Conservation (phyloP, 2,888 invertebrate species). For the Cataglyphis livida region DNA sequence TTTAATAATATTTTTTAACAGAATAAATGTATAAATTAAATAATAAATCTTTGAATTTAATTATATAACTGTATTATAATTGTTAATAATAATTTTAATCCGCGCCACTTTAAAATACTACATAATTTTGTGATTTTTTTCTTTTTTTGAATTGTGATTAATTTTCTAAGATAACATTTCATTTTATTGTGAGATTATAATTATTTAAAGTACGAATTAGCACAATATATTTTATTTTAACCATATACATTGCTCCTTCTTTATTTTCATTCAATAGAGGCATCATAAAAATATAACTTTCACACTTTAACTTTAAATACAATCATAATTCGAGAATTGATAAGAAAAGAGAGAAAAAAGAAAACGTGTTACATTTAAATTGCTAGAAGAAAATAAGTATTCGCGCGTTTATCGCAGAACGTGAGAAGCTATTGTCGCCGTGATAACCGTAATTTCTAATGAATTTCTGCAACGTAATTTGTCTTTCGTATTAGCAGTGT, state of each 20-base stretch:
- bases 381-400: conserved; percentile 32
- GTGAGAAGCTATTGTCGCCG: conserved; percentile 14
- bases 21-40: background rate
- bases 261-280: conserved; percentile 36
- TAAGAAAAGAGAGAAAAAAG: background rate
- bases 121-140: background rate
- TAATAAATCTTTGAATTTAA: background rate
- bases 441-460: conserved; percentile 24
- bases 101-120: background rate
- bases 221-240: conserved; percentile 21
- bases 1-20: background rate
- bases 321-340: conserved; percentile 30
- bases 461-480: conserved; percentile 47
- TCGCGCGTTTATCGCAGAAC: conserved; percentile 4
- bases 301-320: conserved; percentile 44
- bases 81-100: background rate
- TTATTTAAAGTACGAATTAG: conserved; percentile 13
- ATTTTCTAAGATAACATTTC: conserved; percentile 14
- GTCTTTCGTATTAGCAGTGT: conserved; percentile 37
- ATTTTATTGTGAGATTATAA: background rate
- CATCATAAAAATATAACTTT: conserved; percentile 43
- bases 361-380: background rate
- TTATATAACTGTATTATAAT: background rate
- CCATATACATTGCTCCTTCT: conserved; percentile 2
- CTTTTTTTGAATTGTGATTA: background rate